Conservation (phyloP, 2,888 invertebrate species). For the Pyrocoelia pectoralis region DNA sequence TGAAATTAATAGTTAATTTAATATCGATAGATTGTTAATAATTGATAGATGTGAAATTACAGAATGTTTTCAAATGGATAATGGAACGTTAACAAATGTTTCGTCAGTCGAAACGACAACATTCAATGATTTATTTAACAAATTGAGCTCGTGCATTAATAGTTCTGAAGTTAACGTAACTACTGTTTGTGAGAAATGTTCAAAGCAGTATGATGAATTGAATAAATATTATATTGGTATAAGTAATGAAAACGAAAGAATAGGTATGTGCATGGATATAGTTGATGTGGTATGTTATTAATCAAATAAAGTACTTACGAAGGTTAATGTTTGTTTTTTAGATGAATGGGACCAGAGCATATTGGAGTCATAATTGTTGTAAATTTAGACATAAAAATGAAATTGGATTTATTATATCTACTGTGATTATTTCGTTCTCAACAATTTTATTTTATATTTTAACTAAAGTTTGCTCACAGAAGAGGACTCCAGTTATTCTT, state of each 20-base stretch:
- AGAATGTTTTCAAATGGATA: constrained; percentile 67
- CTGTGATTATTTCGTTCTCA: constrained; percentile 62
- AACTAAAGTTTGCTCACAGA: constrained; percentile 60
- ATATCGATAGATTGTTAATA: no score
- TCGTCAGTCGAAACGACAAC: constrained; percentile 62
- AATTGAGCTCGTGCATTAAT: constrained; percentile 61
- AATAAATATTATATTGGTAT: constrained; percentile 67
- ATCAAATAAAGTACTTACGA: not conserved
- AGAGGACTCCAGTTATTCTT: constrained; percentile 51
- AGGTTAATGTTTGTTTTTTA: constrained; percentile 52
- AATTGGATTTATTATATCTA: constrained; percentile 64
- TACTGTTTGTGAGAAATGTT: constrained; percentile 64
- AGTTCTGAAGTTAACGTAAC: constrained; percentile 52
- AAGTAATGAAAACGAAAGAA: constrained; percentile 66
- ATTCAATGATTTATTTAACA: constrained; percentile 62
- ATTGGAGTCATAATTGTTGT: constrained; percentile 72
- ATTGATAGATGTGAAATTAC: constrained; percentile 44
- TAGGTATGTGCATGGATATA: constrained; percentile 72
- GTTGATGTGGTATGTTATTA: constrained; percentile 67
- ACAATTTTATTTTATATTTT: constrained; percentile 68
- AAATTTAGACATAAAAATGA: constrained; percentile 65
- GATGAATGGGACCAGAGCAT: constrained; percentile 72
- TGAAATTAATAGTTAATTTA: no score
- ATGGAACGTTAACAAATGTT: constrained; percentile 55
- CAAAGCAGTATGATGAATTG: constrained; percentile 63